Base-by-base conservation (phyloP, 1,140 invertebrate species). In the Hydropsyche tenuis region DNA sequence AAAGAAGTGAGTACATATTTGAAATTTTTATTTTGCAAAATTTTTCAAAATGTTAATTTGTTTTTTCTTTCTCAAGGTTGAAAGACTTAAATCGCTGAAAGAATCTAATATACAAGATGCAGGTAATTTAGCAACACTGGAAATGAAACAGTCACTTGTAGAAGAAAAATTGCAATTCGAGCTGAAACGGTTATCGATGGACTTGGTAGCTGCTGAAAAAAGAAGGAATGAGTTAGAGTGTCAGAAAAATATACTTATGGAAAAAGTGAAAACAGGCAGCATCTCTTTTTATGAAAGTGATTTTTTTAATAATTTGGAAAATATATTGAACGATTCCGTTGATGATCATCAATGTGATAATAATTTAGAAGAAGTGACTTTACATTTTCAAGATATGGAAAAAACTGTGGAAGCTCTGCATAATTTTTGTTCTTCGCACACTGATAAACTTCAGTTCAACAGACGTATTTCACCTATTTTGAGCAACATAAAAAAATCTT, bases 1-100 rank as follows among this genome's bases (percentile, higher is more conserved):
- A 91, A 97, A 7, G 93, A 95, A 86, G 90, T 93, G 27, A 37
- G 63, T 42, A 72, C 6, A 16, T 71, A 42, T 46, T 42, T 30
- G 7, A 25, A 43, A 42, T 45, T 18, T 65, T 68, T 48, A 48
- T 30, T 48, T 64, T 37, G 12, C 1, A 37, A 12, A 6, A 27
- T 16, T 11, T 25, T 16, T 48, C n/a, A n/a, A n/a, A n/a, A n/a
- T n/a, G n/a, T n/a, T n/a, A n/a, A n/a, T 27, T 68, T 48, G 25
- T 48, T 27, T 14, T 48, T 43, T 68, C 20, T 16, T 48, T 22
- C 48, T 68, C 48, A 22, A 77, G 76, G 66, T 77, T 20, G 72
- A 73, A 53, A 60, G 72, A 16, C 43, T 77, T 5, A 73, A 73
- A 42, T 75, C 62, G 7, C 2, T 73, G 22, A 72, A 72, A 62